Conservation (phyloP, 2,113 vertebrate genomes). For the Irena cyanogastra region DNA sequence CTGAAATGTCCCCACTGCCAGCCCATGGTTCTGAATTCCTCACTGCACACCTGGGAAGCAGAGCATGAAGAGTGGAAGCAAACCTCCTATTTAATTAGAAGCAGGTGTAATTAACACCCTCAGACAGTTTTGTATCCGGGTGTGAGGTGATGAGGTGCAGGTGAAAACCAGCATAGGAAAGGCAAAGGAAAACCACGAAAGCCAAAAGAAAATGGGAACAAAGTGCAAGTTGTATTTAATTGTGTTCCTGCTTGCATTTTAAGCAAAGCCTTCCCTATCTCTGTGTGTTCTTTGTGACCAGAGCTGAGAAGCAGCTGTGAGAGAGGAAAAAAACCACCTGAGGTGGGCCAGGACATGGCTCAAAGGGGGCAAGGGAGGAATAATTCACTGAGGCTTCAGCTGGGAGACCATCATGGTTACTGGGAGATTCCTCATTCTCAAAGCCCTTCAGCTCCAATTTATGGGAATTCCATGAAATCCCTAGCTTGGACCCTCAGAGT, state of each 20-base stretch:
- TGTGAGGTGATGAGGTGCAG: not conserved
- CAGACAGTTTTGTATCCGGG: not conserved
- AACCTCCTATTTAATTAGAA: not conserved
- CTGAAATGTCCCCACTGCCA: fast-evolving
- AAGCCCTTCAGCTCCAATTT: not conserved
- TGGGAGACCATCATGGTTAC: fast-evolving
- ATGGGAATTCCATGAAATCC: not conserved
- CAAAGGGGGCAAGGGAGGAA: no score
- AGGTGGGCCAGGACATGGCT: not conserved
- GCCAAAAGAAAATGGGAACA: not conserved
- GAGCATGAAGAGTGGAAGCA: not conserved
- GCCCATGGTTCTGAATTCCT: not conserved
- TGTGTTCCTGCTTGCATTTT: no score
- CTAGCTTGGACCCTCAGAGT: not conserved
- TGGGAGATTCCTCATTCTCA: not conserved
- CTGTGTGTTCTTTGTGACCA: fast-evolving
- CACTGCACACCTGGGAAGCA: no score
- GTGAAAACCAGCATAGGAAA: not conserved
- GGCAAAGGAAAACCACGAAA: not conserved
- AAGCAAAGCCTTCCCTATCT: not conserved
- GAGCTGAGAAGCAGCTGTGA: not conserved
- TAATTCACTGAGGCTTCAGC: not conserved
- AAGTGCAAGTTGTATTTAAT: not conserved
- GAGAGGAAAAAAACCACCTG: not conserved
- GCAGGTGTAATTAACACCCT: not conserved